phyloP scores from a whole-genome alignment of 2,888 invertebrate species.

The Camponotus fellah region DNA sequence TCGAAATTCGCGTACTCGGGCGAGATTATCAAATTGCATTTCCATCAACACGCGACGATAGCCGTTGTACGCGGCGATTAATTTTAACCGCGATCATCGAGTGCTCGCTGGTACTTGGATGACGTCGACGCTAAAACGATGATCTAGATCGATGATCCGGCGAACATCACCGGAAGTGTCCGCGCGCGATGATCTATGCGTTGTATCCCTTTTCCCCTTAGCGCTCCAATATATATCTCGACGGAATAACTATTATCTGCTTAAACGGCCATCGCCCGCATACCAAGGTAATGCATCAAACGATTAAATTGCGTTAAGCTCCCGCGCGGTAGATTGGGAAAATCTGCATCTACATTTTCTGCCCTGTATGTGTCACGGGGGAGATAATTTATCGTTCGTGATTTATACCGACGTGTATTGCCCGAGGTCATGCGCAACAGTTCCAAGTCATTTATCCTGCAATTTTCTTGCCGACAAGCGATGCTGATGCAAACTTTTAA shows the following conservation, averaged over 20 bases:
- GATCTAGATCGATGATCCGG: slow-evolving; percentile 69
- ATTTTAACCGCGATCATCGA: slow-evolving; percentile 69
- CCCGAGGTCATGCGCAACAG: slow-evolving; percentile 17
- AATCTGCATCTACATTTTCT: slow-evolving; percentile 47
- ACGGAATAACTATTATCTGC: slow-evolving; percentile 47
- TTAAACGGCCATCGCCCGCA: slow-evolving; percentile 34
- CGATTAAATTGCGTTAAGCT: slow-evolving; percentile 39
- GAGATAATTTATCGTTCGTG: slow-evolving; percentile 48
- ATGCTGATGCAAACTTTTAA: slow-evolving; percentile 37
- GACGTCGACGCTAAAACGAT: slow-evolving; percentile 47
- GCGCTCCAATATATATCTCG: slow-evolving; percentile 56
- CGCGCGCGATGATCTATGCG: slow-evolving; percentile 35
- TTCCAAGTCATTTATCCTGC: slow-evolving; percentile 27
- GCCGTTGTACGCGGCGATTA: slow-evolving; percentile 68
- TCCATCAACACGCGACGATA: slow-evolving; percentile 73
- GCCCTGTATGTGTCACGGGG: slow-evolving; percentile 17
- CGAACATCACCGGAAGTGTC: slow-evolving; percentile 51
- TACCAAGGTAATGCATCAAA: slow-evolving; percentile 38
- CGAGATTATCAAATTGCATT: slow-evolving; percentile 69
- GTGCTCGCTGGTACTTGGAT: slow-evolving; percentile 56
- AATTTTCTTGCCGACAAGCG: slow-evolving; percentile 37
- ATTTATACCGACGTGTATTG: slow-evolving; percentile 26
- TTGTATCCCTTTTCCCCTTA: slow-evolving; percentile 36
- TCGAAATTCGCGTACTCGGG: slow-evolving; percentile 63
- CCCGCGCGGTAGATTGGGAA: slow-evolving; percentile 32